These are phyloP conservation scores for Acanthiza pusilla DNA, from an alignment of 2,797 vertebrate genomes.

Conservation along the genomic window DNA sequence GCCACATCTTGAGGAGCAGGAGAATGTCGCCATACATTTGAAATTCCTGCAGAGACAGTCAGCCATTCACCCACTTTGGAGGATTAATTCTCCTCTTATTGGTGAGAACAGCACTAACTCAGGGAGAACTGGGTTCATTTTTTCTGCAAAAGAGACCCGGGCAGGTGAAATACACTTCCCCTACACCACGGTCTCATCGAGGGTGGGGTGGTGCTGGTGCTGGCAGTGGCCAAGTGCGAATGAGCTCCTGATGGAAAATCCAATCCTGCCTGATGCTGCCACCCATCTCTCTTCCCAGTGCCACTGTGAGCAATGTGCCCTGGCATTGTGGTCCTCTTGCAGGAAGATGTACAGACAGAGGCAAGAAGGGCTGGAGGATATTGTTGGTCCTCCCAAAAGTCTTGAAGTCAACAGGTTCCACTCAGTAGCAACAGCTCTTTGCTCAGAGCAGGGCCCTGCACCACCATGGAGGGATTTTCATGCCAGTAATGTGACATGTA, in stretches of 20 bases:
- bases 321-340: rapidly evolving
- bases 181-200: neutral
- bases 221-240: neutral
- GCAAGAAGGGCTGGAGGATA: neutral
- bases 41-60: neutral
- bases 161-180: neutral
- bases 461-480: neutral
- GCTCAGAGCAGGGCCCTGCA: neutral
- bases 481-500: neutral
- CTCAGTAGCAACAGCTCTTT: neutral
- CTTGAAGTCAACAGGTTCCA: neutral
- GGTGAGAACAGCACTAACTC: neutral
- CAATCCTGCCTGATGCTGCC: neutral
- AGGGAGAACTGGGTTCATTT: neutral
- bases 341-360: neutral
- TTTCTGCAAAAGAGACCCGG: neutral
- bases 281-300: neutral
- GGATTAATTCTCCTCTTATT: neutral
- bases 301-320: rapidly evolving
- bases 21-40: neutral
- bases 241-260: neutral
- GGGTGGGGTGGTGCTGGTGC: neutral
- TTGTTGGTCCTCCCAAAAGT: neutral
- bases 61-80: rapidly evolving
- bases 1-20: rapidly evolving